Evolutionary conservation across 2,797 vertebrate genomes (phyloP).

Genomic region (Smutsia temminckii): DNA sequence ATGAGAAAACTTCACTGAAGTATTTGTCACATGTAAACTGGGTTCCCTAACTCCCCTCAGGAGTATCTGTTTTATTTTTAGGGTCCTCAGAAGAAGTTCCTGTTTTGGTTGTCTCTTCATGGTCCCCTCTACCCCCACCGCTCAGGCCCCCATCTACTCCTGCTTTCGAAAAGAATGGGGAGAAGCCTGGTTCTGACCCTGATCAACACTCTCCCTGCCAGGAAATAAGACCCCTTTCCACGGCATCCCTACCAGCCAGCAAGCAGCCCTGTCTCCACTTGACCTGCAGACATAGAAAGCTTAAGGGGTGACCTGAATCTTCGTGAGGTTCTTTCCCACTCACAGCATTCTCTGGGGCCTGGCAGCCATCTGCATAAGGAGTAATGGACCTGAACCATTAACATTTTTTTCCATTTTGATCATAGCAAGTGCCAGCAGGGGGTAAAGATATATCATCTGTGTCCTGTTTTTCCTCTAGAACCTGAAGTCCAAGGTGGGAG

Average conservation of each 20-base stretch:
- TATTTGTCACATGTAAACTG: not conserved
- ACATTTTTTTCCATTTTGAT: constrained; percentile 57
- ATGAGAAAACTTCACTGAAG: not conserved
- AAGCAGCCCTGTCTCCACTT: constrained; percentile 60
- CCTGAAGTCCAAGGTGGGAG: not conserved
- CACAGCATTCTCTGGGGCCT: constrained; percentile 61
- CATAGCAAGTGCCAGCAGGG: not conserved
- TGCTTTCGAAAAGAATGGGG: constrained; percentile 62
- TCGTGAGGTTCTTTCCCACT: constrained; percentile 14
- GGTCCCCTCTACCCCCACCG: not conserved
- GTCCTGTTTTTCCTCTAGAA: not conserved
- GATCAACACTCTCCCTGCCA: constrained; percentile 70
- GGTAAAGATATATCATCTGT: not conserved
- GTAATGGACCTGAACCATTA: constrained; percentile 64
- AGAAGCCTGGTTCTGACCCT: constrained; percentile 62
- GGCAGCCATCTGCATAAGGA: constrained; percentile 26
- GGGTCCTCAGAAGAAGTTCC: not conserved
- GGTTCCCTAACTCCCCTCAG: not conserved
- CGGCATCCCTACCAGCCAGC: not conserved
- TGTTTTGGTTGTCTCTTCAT: not conserved
- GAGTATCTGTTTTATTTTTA: not conserved
- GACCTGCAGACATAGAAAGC: constrained; percentile 44
- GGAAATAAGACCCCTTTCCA: constrained; percentile 33
- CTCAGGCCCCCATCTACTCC: not conserved
- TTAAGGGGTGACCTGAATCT: not conserved